Conservation (phyloP, 1,140 invertebrate genomes). For the Halesus radiatus region DNA sequence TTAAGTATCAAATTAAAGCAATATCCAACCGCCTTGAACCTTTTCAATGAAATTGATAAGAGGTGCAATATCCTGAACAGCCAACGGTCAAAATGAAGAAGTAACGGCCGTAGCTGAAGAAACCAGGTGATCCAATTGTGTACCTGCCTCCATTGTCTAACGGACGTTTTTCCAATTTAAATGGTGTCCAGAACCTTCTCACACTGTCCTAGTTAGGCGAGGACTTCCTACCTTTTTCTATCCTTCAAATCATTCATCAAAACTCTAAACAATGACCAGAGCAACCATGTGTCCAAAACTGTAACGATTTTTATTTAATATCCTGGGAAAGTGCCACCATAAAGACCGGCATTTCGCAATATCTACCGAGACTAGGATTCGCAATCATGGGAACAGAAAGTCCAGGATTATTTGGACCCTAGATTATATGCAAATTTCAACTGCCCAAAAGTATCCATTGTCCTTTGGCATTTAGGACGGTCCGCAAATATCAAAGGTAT, state of each 20-base stretch:
- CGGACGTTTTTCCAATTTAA: slow-evolving; percentile 21
- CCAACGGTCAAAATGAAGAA: slow-evolving; percentile 24
- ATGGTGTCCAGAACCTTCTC: slow-evolving; percentile 2
- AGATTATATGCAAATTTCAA: slow-evolving; percentile 44
- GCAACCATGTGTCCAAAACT: slow-evolving; percentile 34
- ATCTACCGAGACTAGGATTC: slow-evolving; percentile 27
- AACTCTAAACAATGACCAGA: slow-evolving; percentile 25
- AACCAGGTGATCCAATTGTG: slow-evolving; percentile 32
- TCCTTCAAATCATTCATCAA: slow-evolving; percentile 43
- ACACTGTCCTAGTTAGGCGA: slow-evolving; percentile 10
- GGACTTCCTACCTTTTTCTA: slow-evolving; percentile 22
- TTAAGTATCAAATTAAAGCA: too few relatives aligned
- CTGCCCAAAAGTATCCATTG: slow-evolving; percentile 42
- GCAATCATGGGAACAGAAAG: background rate
- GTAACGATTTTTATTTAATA: slow-evolving; percentile 30
- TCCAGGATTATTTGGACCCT: slow-evolving; percentile 8
- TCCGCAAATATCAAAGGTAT: slow-evolving; percentile 21
- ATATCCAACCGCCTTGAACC: background rate
- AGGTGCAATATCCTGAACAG: background rate
- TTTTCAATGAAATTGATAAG: background rate
- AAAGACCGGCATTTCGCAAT: background rate
- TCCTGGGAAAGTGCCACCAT: slow-evolving; percentile 16
- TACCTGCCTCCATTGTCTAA: slow-evolving; percentile 38
- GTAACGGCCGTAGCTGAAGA: slow-evolving; percentile 18
- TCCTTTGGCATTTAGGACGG: slow-evolving; percentile 12